These are phyloP conservation scores for Machimus rusticus DNA, from an alignment of 2,888 invertebrate species.

Conservation along the genomic window DNA sequence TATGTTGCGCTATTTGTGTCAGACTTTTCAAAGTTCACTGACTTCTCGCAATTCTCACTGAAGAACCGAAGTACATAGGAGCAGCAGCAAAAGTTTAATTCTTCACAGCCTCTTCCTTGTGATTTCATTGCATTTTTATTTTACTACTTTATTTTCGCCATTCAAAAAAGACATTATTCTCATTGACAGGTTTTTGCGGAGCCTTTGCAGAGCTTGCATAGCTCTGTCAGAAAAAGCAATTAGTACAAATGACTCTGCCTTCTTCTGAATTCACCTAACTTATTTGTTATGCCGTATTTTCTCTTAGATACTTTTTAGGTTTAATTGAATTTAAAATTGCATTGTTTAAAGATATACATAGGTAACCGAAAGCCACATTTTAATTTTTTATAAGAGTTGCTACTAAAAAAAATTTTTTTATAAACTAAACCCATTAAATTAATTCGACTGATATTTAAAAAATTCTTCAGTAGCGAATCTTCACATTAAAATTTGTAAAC, in stretches of 20 bases:
- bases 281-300: neutral
- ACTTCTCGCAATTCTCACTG: neutral
- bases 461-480: neutral
- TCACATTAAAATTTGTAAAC: neutral
- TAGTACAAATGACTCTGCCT: neutral
- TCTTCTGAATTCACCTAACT: neutral
- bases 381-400: neutral
- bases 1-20: neutral
- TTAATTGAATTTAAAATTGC: neutral
- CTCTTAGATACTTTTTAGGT: neutral
- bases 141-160: neutral
- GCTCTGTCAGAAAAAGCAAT: neutral
- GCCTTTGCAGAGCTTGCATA: neutral
- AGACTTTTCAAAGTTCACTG: neutral
- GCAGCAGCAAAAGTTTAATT: neutral
- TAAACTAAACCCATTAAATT: neutral
- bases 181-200: neutral
- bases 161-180: neutral
- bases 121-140: neutral
- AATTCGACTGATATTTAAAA: neutral
- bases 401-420: neutral
- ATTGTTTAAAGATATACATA: too few species aligned
- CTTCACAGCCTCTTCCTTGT: neutral
- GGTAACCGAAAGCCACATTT: too few species aligned
- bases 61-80: neutral